These are phyloP conservation scores for Camponotus vicinus DNA, from an alignment of 1,140 invertebrate genomes.

Conservation along the genomic window DNA sequence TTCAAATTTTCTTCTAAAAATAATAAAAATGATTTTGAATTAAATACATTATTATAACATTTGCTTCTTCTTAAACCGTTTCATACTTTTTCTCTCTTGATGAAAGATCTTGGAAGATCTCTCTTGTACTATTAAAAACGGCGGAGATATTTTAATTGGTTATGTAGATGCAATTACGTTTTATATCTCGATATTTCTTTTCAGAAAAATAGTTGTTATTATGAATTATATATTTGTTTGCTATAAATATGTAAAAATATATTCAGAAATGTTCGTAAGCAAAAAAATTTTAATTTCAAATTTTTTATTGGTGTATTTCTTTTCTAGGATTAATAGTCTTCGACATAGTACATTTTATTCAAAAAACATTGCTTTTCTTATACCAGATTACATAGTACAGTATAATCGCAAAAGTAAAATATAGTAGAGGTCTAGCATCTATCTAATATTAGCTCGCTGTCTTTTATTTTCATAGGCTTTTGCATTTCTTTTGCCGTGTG, in stretches of 20 bases:
- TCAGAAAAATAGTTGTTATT: neutral
- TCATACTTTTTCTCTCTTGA: too few relatives aligned
- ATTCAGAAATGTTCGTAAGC: neutral
- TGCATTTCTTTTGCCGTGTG: constrained; percentile 30
- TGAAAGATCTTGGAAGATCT: too few relatives aligned
- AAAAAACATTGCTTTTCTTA: neutral
- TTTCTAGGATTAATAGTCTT: neutral
- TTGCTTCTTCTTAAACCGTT: too few relatives aligned
- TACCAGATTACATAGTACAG: neutral
- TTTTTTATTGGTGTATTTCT: constrained; percentile 7
- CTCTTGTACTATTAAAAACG: too few relatives aligned
- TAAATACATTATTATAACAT: too few relatives aligned
- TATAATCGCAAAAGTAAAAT: constrained; percentile 79
- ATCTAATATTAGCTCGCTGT: constrained; percentile 79
- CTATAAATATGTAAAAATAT: neutral
- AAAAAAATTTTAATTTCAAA: neutral
- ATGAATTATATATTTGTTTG: neutral
- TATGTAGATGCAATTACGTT: neutral
- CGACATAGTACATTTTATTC: too few relatives aligned
- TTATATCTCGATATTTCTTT: neutral
- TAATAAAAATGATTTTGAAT: too few relatives aligned
- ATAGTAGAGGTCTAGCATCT: constrained; percentile 71
- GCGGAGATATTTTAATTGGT: neutral
- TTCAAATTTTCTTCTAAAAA: too few relatives aligned
- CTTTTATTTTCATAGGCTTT: constrained; percentile 75